Evolutionary conservation across 2,888 invertebrate genomes (phyloP).

Genomic region (Poecilobothrus nobilitatus): DNA sequence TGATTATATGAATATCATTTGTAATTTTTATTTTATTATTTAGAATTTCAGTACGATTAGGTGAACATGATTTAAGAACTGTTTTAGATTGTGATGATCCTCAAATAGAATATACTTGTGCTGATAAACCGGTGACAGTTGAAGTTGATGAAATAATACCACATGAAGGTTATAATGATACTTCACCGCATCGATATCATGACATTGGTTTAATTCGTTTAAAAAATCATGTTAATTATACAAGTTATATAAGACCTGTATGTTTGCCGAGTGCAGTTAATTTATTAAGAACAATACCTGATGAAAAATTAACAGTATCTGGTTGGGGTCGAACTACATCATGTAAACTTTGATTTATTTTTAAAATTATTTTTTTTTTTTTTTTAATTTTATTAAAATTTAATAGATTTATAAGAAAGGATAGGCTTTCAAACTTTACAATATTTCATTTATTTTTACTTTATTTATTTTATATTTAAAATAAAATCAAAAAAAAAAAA

Average conservation of each 20-base stretch:
- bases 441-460: too few species aligned
- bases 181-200: conserved; percentile 50
- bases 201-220: conserved; percentile 67
- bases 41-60: conserved; percentile 34
- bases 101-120: conserved; percentile 49
- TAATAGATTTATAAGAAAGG: too few species aligned
- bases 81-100: conserved; percentile 41
- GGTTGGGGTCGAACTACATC: conserved; percentile 57
- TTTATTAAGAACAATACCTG: conserved; percentile 34
- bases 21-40: conserved; percentile 1
- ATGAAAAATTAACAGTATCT: conserved; percentile 47
- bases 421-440: too few species aligned
- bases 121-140: conserved; percentile 51
- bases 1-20: not conserved
- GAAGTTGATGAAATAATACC: conserved; percentile 54
- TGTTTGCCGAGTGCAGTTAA: conserved; percentile 46
- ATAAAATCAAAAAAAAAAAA: too few species aligned
- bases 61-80: conserved; percentile 37
- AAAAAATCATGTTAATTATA: conserved; percentile 46
- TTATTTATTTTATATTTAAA: too few species aligned
- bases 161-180: conserved; percentile 55
- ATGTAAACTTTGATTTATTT: conserved; percentile 20
- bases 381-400: too few species aligned
- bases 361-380: too few species aligned
- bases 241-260: conserved; percentile 51